A percentile compares a stretch with the other conserved stretches of the same genome.
phyloP scores from a whole-genome alignment of 2,888 invertebrate species.

The Notodonta ziczac region DNA sequence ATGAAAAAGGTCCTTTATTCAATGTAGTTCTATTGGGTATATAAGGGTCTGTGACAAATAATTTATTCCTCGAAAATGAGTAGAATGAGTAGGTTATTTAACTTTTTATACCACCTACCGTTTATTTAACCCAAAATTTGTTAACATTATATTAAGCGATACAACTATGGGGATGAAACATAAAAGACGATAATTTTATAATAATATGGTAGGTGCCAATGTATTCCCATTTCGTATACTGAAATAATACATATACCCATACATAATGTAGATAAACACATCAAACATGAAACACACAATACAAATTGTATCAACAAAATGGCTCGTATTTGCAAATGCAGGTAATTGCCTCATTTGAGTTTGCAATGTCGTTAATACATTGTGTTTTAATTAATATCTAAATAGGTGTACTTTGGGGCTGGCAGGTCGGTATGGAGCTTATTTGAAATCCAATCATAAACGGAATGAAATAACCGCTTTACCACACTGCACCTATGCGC shows the following conservation, averaged over 20 bases:
- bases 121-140: no score
- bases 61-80: no score
- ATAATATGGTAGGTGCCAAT: no score
- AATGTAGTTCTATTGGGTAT: no score
- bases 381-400: slow-evolving; percentile 64
- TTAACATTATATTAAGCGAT: no score
- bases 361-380: slow-evolving; percentile 51
- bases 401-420: slow-evolving; percentile 49
- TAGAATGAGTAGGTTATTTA: no score
- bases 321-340: slow-evolving; percentile 49
- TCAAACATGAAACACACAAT: slow-evolving; percentile 28
- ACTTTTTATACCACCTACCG: no score
- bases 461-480: slow-evolving; percentile 46
- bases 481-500: slow-evolving; percentile 30
- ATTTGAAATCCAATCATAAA: slow-evolving; percentile 58
- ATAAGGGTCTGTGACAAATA: no score
- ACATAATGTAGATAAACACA: slow-evolving; percentile 12
- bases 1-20: no score
- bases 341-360: slow-evolving; percentile 59
- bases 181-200: no score
- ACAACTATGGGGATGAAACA: no score
- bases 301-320: slow-evolving; percentile 45
- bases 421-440: slow-evolving; percentile 30
- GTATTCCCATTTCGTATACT: background rate
- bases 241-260: background rate